A percentile compares a stretch with the other conserved stretches of the same genome.
Conservation (phyloP, 2,797 vertebrate species). For the Valencia hispanica region DNA sequence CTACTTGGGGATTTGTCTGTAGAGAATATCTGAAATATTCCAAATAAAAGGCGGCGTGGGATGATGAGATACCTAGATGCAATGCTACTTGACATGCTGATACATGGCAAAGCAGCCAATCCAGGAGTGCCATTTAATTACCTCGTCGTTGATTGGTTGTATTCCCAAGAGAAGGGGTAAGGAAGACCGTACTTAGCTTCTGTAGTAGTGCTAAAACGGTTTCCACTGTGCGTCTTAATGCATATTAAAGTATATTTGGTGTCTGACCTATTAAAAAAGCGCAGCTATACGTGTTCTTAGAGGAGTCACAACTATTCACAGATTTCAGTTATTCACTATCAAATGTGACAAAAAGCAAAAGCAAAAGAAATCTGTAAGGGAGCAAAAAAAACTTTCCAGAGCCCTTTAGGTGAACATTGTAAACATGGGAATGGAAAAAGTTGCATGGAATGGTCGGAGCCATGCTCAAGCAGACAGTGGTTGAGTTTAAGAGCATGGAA, state of each 20-base stretch:
- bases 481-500: slow-evolving; percentile 47
- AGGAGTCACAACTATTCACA: background rate
- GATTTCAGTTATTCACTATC: background rate
- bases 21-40: background rate
- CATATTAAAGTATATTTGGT: background rate
- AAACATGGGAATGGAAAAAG: slow-evolving; percentile 63
- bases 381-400: background rate
- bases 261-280: background rate
- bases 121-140: background rate
- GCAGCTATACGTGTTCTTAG: background rate
- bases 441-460: slow-evolving; percentile 75
- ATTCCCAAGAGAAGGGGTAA: background rate
- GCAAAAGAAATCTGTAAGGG: background rate
- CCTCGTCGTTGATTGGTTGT: background rate
- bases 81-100: background rate
- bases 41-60: background rate
- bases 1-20: background rate
- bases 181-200: background rate
- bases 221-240: background rate
- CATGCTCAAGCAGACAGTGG: slow-evolving; percentile 81
- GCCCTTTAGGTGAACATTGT: background rate
- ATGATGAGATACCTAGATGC: background rate
- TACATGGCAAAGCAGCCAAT: background rate
- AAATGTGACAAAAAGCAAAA: background rate
- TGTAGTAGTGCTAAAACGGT: background rate